Percentiles rank a stretch among this genome's conserved stretches.
Conservation (phyloP, 1,140 invertebrate genomes). For the Halyomorpha halys region DNA sequence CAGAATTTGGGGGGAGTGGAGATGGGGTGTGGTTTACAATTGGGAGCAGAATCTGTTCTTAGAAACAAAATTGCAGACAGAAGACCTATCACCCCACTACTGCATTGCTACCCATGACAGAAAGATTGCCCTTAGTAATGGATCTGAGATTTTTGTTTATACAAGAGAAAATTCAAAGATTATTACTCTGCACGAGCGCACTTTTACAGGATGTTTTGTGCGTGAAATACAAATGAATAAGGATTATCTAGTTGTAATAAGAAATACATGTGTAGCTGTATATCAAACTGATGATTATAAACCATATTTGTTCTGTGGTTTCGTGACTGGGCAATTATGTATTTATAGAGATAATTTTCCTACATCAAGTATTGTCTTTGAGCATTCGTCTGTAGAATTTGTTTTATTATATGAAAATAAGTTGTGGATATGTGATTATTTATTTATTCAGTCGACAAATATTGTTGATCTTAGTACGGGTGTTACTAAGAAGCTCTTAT, state of each 20-base stretch:
- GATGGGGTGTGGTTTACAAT: not conserved
- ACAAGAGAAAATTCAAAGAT: not conserved
- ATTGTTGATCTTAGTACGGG: slow-evolving; percentile 2
- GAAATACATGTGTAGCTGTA: not conserved
- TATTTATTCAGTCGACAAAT: not conserved
- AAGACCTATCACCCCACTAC: not conserved
- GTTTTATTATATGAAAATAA: not conserved
- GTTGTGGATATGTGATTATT: slow-evolving; percentile 3
- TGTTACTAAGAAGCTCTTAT: not conserved
- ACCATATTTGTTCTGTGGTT: not conserved
- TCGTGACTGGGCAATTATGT: not conserved
- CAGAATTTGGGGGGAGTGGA: not conserved
- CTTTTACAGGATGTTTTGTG: not conserved
- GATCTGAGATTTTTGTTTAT: not conserved
- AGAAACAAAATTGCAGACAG: not conserved
- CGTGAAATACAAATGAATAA: not conserved
- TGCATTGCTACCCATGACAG: not conserved
- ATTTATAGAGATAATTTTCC: slow-evolving; percentile 2
- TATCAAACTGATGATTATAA: not conserved
- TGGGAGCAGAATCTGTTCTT: not conserved
- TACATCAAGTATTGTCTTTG: not conserved
- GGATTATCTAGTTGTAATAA: not conserved
- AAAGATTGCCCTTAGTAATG: not conserved
- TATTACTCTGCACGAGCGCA: not conserved
- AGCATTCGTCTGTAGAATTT: not conserved